Percentiles rank a stretch among this genome's conserved stretches.
phyloP scores from a whole-genome alignment of 2,113 vertebrate species.

The Eudyptes chrysolophus region DNA sequence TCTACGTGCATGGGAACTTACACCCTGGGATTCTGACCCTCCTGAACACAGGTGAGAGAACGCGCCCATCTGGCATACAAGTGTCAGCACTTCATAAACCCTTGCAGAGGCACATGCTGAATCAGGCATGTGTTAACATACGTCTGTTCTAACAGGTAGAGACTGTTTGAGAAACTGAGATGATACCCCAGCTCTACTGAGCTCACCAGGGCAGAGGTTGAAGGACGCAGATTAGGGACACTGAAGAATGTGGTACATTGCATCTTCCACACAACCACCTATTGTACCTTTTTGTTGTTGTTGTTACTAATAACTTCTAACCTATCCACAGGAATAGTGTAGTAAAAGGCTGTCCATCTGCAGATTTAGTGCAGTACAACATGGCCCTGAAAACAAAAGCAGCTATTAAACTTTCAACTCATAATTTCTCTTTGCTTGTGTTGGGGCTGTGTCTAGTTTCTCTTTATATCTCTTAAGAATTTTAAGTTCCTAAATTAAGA shows the following conservation, averaged over 20 bases:
- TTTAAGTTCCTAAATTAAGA: constrained; percentile 35
- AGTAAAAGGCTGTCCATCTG: not conserved
- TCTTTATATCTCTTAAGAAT: constrained; percentile 13
- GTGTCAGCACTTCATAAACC: not conserved
- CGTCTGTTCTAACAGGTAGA: not conserved
- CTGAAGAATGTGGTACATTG: not conserved
- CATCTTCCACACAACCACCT: not conserved
- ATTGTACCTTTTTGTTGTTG: not conserved
- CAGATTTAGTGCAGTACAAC: not conserved
- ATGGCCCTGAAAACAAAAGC: not conserved
- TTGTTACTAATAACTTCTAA: not conserved
- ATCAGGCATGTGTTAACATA: fast-evolving
- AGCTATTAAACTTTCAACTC: not conserved
- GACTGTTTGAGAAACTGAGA: not conserved
- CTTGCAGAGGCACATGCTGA: not conserved
- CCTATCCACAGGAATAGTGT: not conserved
- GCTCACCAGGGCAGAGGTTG: not conserved
- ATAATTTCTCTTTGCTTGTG: not conserved
- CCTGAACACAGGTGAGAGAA: not conserved
- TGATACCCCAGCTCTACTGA: not conserved
- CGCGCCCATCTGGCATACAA: fast-evolving
- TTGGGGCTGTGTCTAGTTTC: not conserved
- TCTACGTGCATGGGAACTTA: not conserved
- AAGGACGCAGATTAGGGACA: not conserved
- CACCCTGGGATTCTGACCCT: not conserved